A percentile compares a stretch with the other conserved stretches of the same genome.
Evolutionary conservation across 1,140 invertebrate genomes (phyloP).

Genomic region (Cydia strobilella): DNA sequence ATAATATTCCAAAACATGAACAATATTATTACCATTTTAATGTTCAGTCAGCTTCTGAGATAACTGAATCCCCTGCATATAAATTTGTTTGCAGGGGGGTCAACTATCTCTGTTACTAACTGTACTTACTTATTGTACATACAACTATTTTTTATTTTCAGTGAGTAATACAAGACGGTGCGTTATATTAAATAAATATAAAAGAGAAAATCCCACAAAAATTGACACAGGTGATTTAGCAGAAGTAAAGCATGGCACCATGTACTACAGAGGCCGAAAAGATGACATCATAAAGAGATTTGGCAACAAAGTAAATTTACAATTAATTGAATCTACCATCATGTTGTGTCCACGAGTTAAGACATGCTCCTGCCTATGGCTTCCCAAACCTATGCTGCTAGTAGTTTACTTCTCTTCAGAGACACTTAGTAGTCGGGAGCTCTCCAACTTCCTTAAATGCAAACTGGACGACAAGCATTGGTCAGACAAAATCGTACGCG

Average conservation of each 20-base stretch:
- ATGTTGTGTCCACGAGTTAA: slow-evolving; percentile 73
- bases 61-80: too few relatives aligned
- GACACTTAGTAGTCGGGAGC: slow-evolving; percentile 57
- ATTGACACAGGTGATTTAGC: slow-evolving; percentile 86
- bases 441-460: slow-evolving; percentile 69
- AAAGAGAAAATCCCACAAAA: slow-evolving; percentile 63
- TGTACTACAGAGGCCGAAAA: slow-evolving; percentile 84
- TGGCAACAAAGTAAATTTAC: slow-evolving; percentile 85
- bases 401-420: slow-evolving; percentile 79
- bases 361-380: slow-evolving; percentile 79
- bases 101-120: too few relatives aligned
- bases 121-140: too few relatives aligned
- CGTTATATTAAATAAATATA: slow-evolving; percentile 80
- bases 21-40: slow-evolving; percentile 31
- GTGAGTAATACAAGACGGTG: slow-evolving; percentile 84
- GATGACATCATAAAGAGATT: slow-evolving; percentile 87
- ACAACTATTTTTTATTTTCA: slow-evolving; percentile 59
- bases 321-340: slow-evolving; percentile 81
- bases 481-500: slow-evolving; percentile 80
- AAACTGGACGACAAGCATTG: slow-evolving; percentile 74
- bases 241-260: slow-evolving; percentile 73
- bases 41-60: too few relatives aligned
- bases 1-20: not conserved
- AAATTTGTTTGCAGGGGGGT: too few relatives aligned
- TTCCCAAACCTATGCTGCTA: slow-evolving; percentile 73